Evolutionary conservation across 2,797 vertebrate genomes (phyloP), one percentile per base, ranked within the genome.

Genomic region (Siniperca obscura): DNA sequence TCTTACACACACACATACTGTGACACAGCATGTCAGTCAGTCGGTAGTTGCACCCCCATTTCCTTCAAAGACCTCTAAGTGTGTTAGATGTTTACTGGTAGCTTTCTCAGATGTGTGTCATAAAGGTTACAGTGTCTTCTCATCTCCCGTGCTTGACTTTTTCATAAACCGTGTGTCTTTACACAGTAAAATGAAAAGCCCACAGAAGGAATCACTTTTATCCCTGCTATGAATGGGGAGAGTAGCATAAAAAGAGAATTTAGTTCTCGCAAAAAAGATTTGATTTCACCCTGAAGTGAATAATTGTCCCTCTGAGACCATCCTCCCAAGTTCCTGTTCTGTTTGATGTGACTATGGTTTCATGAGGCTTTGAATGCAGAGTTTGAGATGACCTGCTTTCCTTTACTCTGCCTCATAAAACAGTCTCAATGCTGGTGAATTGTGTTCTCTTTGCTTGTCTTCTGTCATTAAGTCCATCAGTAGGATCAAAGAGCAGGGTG

Each of bases 1-100:
- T n/a, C 22, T 21, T 55, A 21, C 25, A 57, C 34, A 68, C 69
- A 40, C 5, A 19, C 57, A 21, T 1, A 42, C 53, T 14, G 36
- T 65, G 69, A 81, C 81, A 57, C 71, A 80, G 53, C 55, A 40
- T 66, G 30, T 0, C 30, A 30, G 60, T 21, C 53, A 13, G 40
- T 71, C 73, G 50, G 13, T 11, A 27, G n/a, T 30, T 42, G 42
- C 46, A 40, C 13, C 27, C 10, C 36, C 14, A 0, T 46, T 66
- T 46, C 25, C 69, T 75, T 82, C 60, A 68, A 65, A 75, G 66
- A 61, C 50, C 27, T 72, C 40, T 52, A 30, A 69, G 40, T 48
- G 48, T 55, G 52, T 56, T 66, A 3, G 30, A 66, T 53, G 73
- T 86, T 81, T 83, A 50, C 75, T 44, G 72, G 14, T 5, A 40